Percentiles rank a stretch among this genome's conserved stretches.
Conservation (phyloP, 2,113 vertebrate genomes). For the Gallinago undulata region DNA sequence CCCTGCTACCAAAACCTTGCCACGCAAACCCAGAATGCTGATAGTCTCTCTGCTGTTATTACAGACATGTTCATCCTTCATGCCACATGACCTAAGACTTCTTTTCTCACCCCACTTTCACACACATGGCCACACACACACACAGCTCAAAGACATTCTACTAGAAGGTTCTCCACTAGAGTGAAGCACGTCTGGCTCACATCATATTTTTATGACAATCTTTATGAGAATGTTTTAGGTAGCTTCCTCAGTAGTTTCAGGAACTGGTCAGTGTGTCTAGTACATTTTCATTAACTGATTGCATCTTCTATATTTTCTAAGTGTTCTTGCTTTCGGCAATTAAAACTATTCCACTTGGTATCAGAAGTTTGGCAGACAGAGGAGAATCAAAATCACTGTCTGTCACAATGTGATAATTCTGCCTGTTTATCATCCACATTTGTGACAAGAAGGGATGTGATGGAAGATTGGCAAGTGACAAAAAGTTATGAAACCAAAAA, state of each 20-base stretch:
- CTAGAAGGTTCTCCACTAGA: not conserved
- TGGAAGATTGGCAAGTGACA: not conserved
- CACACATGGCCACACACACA: too few species aligned
- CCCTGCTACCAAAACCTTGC: not conserved
- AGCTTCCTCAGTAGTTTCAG: not conserved
- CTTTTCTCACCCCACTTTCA: not conserved
- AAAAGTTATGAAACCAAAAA: not conserved
- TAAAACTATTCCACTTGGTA: not conserved
- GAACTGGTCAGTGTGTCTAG: not conserved
- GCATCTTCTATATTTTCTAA: not conserved
- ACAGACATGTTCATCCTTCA: not conserved
- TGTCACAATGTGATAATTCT: slow-evolving; percentile 10
- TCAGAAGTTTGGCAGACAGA: not conserved
- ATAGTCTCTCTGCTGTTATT: not conserved
- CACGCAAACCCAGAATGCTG: not conserved
- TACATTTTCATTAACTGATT: not conserved
- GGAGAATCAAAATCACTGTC: not conserved
- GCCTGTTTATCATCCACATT: not conserved
- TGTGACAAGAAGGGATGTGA: not conserved
- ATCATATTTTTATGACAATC: not conserved
- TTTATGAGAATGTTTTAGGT: not conserved
- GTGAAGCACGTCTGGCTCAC: not conserved
- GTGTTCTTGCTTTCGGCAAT: not conserved
- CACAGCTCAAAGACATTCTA: not conserved
- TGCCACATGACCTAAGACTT: not conserved